Conservation (phyloP, 2,797 vertebrate species). For the Pteronotus mesoamericanus region DNA sequence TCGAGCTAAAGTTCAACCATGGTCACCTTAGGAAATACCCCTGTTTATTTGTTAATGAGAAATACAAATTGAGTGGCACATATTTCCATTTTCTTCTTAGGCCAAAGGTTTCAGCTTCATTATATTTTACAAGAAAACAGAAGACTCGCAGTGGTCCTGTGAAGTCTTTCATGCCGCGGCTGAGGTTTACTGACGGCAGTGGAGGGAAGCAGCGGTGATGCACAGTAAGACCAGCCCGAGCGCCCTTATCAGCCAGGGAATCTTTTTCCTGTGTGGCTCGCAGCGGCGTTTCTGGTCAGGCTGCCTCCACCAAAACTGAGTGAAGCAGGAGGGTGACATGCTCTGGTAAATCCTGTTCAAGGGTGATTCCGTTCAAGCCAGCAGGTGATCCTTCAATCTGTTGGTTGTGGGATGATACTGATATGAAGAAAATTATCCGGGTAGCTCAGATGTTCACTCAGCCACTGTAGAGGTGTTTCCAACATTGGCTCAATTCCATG, state of each 20-base stretch:
- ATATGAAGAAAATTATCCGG: slow-evolving; percentile 99
- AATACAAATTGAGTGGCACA: slow-evolving; percentile 79
- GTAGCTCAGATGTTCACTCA: slow-evolving; percentile 98
- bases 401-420: slow-evolving; percentile 89
- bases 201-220: slow-evolving; percentile 78
- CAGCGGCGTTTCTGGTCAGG: slow-evolving; percentile 81
- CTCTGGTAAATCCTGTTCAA: slow-evolving; percentile 72
- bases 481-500: slow-evolving; percentile 97
- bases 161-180: slow-evolving; percentile 78
- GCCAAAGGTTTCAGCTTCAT: slow-evolving; percentile 79
- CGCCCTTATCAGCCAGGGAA: slow-evolving; percentile 78
- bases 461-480: slow-evolving; percentile 97
- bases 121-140: slow-evolving; percentile 81
- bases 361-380: slow-evolving; percentile 52
- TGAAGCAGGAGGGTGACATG: slow-evolving; percentile 76
- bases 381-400: slow-evolving; percentile 85
- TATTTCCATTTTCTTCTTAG: slow-evolving; percentile 79
- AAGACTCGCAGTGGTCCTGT: slow-evolving; percentile 78
- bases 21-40: slow-evolving; percentile 83
- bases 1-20: slow-evolving; percentile 75
- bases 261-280: slow-evolving; percentile 82
- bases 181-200: slow-evolving; percentile 80
- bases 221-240: slow-evolving; percentile 78
- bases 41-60: slow-evolving; percentile 84
- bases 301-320: slow-evolving; percentile 70